Percentiles rank a stretch among this genome's conserved stretches.
Evolutionary conservation across 1,140 invertebrate species (phyloP).

Genomic region (Drosophila tsacasi): DNA sequence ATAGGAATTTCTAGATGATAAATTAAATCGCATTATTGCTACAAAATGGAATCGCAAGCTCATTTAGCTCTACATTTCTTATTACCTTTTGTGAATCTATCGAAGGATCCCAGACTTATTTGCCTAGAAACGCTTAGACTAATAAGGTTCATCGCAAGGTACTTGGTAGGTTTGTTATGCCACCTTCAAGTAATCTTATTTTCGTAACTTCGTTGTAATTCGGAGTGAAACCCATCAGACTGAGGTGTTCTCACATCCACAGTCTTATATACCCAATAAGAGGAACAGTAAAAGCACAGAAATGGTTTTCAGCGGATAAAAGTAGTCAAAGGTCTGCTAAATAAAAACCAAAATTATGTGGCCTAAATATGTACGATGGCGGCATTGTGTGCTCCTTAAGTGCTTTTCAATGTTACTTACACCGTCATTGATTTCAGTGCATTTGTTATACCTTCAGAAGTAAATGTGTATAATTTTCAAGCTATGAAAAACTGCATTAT

Average conservation of each 20-base stretch:
- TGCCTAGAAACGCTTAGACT: too few species aligned
- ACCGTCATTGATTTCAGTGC: background rate
- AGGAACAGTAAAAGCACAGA: background rate
- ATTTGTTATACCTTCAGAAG: constrained; percentile 1
- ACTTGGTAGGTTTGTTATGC: too few species aligned
- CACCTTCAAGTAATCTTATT: background rate
- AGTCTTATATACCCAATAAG: background rate
- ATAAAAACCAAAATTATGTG: constrained; percentile 41
- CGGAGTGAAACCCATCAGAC: background rate
- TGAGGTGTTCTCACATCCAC: background rate
- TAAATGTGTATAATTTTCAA: background rate
- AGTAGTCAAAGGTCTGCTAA: constrained; percentile 17
- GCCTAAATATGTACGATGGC: constrained; percentile 22
- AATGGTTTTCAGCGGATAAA: background rate
- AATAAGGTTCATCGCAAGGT: too few species aligned
- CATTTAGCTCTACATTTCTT: too few species aligned
- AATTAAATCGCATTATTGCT: too few species aligned
- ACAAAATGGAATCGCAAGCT: too few species aligned
- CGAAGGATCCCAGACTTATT: too few species aligned
- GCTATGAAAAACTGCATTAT: constrained; percentile 16
- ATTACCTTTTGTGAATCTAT: too few species aligned
- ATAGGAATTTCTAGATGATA: too few species aligned
- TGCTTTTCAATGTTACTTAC: constrained; percentile 58
- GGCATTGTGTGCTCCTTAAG: constrained; percentile 37
- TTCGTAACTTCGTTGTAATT: background rate